Evolutionary conservation across 2,797 vertebrate species (phyloP).

Genomic region (Lateolabrax maculatus): DNA sequence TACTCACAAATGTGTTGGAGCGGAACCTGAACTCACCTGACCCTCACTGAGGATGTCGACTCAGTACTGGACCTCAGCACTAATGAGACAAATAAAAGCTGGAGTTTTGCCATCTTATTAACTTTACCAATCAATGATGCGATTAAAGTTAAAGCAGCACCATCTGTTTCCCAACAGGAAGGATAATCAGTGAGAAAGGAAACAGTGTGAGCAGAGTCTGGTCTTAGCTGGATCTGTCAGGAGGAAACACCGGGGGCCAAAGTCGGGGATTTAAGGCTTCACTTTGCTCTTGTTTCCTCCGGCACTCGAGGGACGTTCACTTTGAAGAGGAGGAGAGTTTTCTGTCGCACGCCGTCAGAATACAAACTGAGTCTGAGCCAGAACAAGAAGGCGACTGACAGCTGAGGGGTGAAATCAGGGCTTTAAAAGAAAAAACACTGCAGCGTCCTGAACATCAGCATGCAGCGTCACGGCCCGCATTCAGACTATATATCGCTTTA

Average conservation of each 20-base stretch:
- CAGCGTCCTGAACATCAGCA: neutral
- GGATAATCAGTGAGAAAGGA: constrained; percentile 5
- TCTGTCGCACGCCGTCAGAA: neutral
- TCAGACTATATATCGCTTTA: neutral
- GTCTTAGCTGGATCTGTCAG: constrained; percentile 2
- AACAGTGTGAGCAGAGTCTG: neutral
- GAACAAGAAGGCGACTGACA: neutral
- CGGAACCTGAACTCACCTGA: neutral
- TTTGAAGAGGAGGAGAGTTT: constrained; percentile 2
- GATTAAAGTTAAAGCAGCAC: neutral
- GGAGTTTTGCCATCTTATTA: constrained; percentile 27
- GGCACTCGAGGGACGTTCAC: neutral
- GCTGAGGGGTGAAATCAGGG: too few relatives aligned
- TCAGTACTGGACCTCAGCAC: neutral
- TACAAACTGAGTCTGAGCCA: constrained; percentile 10
- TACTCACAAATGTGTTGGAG: neutral
- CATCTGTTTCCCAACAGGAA: constrained; percentile 22
- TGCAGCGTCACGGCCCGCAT: neutral
- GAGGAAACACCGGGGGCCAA: neutral
- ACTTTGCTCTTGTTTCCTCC: constrained; percentile 1
- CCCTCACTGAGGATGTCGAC: neutral
- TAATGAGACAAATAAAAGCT: constrained; percentile 20
- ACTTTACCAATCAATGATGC: constrained; percentile 23
- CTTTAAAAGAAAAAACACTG: too few relatives aligned
- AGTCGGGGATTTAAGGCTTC: constrained; percentile 25